Conservation (phyloP, 2,797 vertebrate species). For the Enoplosus armatus region DNA sequence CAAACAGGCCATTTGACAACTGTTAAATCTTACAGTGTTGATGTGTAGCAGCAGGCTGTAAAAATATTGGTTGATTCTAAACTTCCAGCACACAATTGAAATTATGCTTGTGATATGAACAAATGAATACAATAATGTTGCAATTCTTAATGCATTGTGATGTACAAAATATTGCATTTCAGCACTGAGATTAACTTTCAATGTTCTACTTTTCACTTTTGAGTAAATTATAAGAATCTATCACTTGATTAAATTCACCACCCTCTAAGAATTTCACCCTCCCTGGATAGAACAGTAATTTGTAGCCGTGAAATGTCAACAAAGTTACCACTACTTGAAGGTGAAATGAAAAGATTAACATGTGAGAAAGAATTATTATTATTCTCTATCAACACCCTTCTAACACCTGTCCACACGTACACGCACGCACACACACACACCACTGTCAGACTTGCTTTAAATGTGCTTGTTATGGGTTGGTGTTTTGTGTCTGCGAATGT, state of each 20-base stretch:
- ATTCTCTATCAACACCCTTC: slow-evolving; percentile 34
- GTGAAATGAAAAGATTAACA: slow-evolving; percentile 41
- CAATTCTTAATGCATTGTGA: background rate
- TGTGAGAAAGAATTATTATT: slow-evolving; percentile 42
- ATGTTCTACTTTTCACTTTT: slow-evolving; percentile 4
- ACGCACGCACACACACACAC: slow-evolving; percentile 15
- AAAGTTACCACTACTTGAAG: slow-evolving; percentile 34
- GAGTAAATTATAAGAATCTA: slow-evolving; percentile 11
- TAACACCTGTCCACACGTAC: slow-evolving; percentile 31
- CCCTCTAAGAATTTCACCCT: slow-evolving; percentile 17
- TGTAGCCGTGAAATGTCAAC: slow-evolving; percentile 43
- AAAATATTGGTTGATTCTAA: background rate
- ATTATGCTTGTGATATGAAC: background rate
- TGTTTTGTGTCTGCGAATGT: slow-evolving; percentile 41
- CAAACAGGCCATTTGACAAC: slow-evolving; percentile 33
- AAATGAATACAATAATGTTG: background rate
- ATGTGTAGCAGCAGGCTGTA: slow-evolving; percentile 13
- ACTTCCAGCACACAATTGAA: background rate
- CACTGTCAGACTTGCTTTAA: slow-evolving; percentile 58
- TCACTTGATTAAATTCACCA: slow-evolving; percentile 27
- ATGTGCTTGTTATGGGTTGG: slow-evolving; percentile 48
- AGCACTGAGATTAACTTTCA: background rate
- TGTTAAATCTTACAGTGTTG: slow-evolving; percentile 16
- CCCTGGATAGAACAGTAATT: slow-evolving; percentile 3
- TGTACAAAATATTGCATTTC: background rate